Evolutionary conservation across 2,797 vertebrate genomes (phyloP), one percentile per base, ranked within the genome.

Genomic region (Neosilurus mollespiculum): DNA sequence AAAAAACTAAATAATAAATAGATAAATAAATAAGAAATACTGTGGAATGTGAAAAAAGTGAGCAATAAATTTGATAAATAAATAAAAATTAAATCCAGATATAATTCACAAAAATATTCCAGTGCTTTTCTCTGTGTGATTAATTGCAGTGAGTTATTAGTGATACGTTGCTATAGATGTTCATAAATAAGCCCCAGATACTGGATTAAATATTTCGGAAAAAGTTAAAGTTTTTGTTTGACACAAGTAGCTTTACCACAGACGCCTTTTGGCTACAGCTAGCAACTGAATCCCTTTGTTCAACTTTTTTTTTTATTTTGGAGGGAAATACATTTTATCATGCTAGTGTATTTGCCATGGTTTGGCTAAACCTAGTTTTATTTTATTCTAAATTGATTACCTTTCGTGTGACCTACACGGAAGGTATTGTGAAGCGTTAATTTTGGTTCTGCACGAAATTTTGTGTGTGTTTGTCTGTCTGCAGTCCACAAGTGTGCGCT

Each of bases 1-100:
- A 76, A 59, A 49, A 66, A 83, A 81, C 66, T 66, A 71, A 66
- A 53, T 81, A 37, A 61, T 43, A 62, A 59, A 15, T 79, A 59
- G 43, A 43, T 20, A 53, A 53, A 9, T 20, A 26, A 53, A 73
- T 37, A 59, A 34, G 11, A 15, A 22, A 22, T 58, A 34, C 26
- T 14, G 20, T 9, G 20, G 30, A 77, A 77, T 26, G 59, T 26
- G 7, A 78, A 62, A 78, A 15, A 62, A 49, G 34, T 61, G 34
- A 22, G 5, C 26, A 3, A 22, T 75, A 15, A 77, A 43, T 34
- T 78, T 49, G 16, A 62, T 34, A 14, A 62, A 61, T 70, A n/a
- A 67, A 54, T n/a, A 15, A 49, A 4, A 71, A 24, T 15, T n/a
- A 20, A 7, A 59, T 59, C 73, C 54, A 59, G 54, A 2, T 59